A percentile compares a stretch with the other conserved stretches of the same genome.
These are phyloP conservation scores for Bujurquina vittata DNA, from an alignment of 2,113 vertebrate species.

Conservation along the genomic window DNA sequence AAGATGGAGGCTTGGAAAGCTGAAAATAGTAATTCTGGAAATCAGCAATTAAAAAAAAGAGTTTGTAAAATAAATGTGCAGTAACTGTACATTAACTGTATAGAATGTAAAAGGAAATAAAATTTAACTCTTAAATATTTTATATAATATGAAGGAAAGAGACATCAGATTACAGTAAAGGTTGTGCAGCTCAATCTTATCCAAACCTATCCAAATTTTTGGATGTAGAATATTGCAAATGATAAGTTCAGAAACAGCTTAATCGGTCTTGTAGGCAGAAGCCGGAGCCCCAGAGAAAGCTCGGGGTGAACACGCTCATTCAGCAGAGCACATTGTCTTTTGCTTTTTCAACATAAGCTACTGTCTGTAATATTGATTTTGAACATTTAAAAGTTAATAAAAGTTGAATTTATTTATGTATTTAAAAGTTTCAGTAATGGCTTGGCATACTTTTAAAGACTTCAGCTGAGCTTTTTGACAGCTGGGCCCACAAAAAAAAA, in stretches of 20 bases:
- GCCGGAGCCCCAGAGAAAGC: background rate
- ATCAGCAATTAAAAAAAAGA: background rate
- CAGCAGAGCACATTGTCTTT: background rate
- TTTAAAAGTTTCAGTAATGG: background rate
- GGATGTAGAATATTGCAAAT: background rate
- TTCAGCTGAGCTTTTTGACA: slow-evolving; percentile 6
- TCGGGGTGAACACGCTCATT: background rate
- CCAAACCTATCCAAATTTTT: background rate
- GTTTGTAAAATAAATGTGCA: background rate
- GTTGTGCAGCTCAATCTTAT: background rate
- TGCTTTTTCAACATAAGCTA: background rate
- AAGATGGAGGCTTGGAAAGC: background rate
- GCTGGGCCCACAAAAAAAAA: slow-evolving; percentile 26
- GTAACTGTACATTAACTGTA: background rate
- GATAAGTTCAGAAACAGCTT: background rate
- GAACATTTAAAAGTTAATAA: background rate
- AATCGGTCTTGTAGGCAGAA: background rate
- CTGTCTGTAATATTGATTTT: background rate
- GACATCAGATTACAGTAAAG: background rate
- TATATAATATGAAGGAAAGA: background rate
- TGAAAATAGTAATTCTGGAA: slow-evolving; percentile 16
- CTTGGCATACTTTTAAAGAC: background rate
- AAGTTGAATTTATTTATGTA: background rate
- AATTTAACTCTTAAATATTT: background rate
- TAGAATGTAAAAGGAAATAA: background rate